Base-by-base conservation (phyloP, 1,140 invertebrate genomes). In the Danaus plexippus region DNA sequence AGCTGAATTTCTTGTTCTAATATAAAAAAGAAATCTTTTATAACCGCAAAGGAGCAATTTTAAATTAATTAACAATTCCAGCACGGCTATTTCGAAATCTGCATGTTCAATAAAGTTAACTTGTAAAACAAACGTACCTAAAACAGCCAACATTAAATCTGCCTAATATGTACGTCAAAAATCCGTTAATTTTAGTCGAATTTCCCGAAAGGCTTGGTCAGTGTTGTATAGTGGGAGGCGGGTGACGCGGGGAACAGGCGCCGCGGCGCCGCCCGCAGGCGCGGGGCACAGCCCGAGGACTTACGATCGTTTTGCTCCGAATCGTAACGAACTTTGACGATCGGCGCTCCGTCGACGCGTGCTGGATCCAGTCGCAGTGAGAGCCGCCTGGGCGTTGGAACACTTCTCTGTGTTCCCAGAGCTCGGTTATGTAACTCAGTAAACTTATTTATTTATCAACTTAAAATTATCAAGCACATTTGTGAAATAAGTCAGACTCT, bases 381-480 rank as follows among this genome's bases (percentile, higher is more conserved):
- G 71, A 71, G 73, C 80, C 80, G 75, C 77, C 75, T 60, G 78
- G 80, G 80, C 80, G 81, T 79, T 77, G 77, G 77, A 75, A 66
- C 71, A 76, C 71, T 74, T 75, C 73, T 70, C 61, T 71, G 74
- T 71, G 72, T 73, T 67, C 67, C 64, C 66, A 62, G 72, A 78
- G 77, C 67, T 77, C 70, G 81, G 74, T 87, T 87, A 87, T 87
- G 79, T 87, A 87, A 87, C 77, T 80, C 67, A 77, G 77, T 78
- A 82, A 84, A 86, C 78, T 83, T 85, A 82, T 85, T 81, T 84
- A 84, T 80, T 73, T 86, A 86, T 80, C 71, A 77, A 75, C 68
- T 78, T 51, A 73, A 73, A 75, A 69, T 64, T 60, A 59, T 48
- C 50, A 53, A 32, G 44, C 45, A 46, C 49, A 46, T 49, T 59